phyloP scores from a whole-genome alignment of 2,888 invertebrate genomes.

The Serripes groenlandicus region DNA sequence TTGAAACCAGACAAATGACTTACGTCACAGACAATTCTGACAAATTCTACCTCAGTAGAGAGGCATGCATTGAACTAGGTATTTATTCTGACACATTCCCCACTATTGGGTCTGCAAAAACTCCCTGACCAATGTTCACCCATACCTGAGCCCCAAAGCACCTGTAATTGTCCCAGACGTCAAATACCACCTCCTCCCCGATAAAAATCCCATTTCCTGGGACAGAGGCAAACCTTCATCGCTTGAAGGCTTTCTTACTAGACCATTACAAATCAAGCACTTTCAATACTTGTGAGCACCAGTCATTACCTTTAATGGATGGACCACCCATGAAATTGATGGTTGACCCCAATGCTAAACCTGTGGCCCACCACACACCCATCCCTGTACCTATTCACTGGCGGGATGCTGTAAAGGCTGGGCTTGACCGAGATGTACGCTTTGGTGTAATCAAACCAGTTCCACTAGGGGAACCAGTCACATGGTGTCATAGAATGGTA shows the following conservation, averaged over 20 bases:
- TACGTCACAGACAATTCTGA: slow-evolving; percentile 74
- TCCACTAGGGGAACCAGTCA: no score
- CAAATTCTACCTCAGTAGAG: slow-evolving; percentile 71
- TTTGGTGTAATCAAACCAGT: no score
- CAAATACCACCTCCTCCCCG: slow-evolving; percentile 57
- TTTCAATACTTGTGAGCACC: slow-evolving; percentile 76
- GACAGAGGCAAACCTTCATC: slow-evolving; percentile 53
- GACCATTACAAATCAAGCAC: slow-evolving; percentile 72
- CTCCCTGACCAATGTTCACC: not conserved
- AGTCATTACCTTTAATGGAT: slow-evolving; percentile 69
- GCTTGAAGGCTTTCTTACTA: slow-evolving; percentile 64
- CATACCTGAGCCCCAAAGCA: slow-evolving; percentile 31
- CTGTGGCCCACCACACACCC: no score
- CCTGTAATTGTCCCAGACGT: slow-evolving; percentile 40
- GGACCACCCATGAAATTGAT: no score
- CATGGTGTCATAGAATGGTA: no score
- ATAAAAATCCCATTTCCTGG: slow-evolving; percentile 64
- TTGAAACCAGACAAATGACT: slow-evolving; percentile 73
- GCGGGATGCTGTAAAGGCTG: no score
- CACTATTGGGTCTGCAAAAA: slow-evolving; percentile 17
- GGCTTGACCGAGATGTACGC: no score
- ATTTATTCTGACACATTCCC: slow-evolving; percentile 69
- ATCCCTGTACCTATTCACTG: no score
- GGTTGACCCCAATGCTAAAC: no score
- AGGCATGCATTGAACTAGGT: slow-evolving; percentile 71